Base-by-base conservation (phyloP, 53 echinoderm and acorn worm species). In the Echinarachnius parma region DNA sequence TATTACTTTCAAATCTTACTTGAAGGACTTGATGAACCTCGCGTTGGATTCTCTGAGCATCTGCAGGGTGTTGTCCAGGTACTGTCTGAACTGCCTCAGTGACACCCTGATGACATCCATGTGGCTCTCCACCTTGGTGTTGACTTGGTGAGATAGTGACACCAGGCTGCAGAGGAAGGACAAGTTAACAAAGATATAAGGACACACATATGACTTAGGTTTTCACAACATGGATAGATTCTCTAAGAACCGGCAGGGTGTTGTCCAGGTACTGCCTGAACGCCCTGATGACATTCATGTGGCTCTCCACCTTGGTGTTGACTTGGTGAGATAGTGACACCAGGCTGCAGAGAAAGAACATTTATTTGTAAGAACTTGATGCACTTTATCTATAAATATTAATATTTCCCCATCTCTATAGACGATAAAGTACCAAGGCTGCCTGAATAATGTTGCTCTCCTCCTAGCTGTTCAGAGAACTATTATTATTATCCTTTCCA, bases 11-110 rank as follows among this genome's bases (percentile, higher is more conserved):
- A n/a, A n/a, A n/a, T n/a, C 93, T 93, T 71, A 90, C 95, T 94
- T 94, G 82, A 94, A 90, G 16, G 95, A 95, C 75, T 87, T 95
- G 82, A 95, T 95, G 65, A 95, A 90, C 31, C 95, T 78, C 4
- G 95, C 95, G 72, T 95, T 95, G 25, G 95, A 95, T 49, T 90
- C 90, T 31, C 95, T 78, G 18, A 93, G 81, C 93, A 93, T 93
- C 69, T 93, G 93, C 15, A 93, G 75, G 0, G 95, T 90, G 59
- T 95, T 87, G 36, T 95, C 95, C 20, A 95, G 82, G 71, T 95
- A 89, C 46, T 89, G 86, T 5, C 95, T 61, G 82, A 95, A 95
- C 61, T 90, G 74, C 21, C 95, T 81, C 27, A 95, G 65, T 8
- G 90, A 95, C 15, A 78, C 87, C 22, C 95, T 44, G 80, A 95